A percentile compares a stretch with the other conserved stretches of the same genome.
Conservation (phyloP, 2,113 vertebrate genomes). For the Coracopsis vasa region DNA sequence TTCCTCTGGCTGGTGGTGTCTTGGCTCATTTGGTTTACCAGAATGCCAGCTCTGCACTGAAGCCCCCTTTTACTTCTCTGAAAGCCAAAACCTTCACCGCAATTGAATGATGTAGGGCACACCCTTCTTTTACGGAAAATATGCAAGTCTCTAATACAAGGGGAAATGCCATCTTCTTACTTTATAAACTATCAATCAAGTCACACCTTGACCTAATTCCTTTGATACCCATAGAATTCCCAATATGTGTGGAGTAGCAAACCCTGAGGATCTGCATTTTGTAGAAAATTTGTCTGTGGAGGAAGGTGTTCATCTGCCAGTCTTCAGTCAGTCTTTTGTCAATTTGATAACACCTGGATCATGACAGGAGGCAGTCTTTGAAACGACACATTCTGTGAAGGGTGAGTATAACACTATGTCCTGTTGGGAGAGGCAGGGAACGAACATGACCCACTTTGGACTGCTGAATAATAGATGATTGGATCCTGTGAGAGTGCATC, state of each 20-base stretch:
- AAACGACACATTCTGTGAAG: not conserved
- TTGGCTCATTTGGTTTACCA: not conserved
- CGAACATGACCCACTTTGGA: not conserved
- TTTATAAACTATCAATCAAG: not conserved
- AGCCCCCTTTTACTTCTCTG: not conserved
- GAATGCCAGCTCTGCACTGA: not conserved
- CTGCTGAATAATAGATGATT: not conserved
- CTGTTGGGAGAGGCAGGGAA: not conserved
- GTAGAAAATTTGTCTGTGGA: not conserved
- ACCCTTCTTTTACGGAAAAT: not conserved
- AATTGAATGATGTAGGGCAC: rapidly evolving
- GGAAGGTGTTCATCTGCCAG: rapidly evolving
- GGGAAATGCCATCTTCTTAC: not conserved
- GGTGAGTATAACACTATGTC: not conserved
- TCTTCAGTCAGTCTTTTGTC: not conserved
- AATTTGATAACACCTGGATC: not conserved
- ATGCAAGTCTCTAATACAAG: not conserved
- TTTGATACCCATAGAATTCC: not conserved
- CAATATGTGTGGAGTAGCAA: not conserved
- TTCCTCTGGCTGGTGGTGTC: not conserved
- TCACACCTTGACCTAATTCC: not conserved
- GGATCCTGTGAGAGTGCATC: too few relatives aligned
- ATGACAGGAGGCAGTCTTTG: not conserved
- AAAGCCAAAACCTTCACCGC: not conserved
- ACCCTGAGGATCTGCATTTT: not conserved